Percentiles rank a stretch among this genome's conserved stretches.
Evolutionary conservation across 1,140 invertebrate genomes (phyloP).

Genomic region (Druon quercuslanigerum): DNA sequence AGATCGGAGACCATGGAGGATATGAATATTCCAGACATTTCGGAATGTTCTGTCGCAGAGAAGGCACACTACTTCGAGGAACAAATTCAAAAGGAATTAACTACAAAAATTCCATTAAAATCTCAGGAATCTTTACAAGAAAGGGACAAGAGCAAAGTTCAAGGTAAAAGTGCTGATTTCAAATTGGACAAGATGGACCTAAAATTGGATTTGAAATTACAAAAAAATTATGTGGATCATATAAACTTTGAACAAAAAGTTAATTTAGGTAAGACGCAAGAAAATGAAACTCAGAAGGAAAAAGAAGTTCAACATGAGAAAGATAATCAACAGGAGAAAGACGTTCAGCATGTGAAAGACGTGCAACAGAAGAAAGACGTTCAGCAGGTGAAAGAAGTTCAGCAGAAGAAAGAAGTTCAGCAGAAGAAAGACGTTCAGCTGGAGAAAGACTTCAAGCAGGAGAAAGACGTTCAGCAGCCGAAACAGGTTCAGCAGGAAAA

Average conservation of each 20-base stretch:
- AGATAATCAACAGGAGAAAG: conserved; percentile 30
- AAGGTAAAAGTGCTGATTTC: background rate
- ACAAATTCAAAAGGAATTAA: conserved; percentile 71
- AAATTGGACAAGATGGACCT: background rate
- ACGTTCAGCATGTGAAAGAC: conserved; percentile 36
- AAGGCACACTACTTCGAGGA: conserved; percentile 75
- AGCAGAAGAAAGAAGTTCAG: conserved; percentile 37
- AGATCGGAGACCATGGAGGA: conserved; percentile 66
- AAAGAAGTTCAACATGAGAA: background rate
- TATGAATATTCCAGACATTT: conserved; percentile 69
- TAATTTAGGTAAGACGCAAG: background rate
- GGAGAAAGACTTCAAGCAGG: conserved; percentile 37
- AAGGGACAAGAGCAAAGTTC: background rate
- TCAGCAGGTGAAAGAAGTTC: conserved; percentile 27
- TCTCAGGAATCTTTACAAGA: conserved; percentile 39
- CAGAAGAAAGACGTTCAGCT: conserved; percentile 13
- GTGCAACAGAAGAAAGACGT: conserved; percentile 37
- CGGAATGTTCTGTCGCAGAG: conserved; percentile 73
- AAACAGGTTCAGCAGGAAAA: conserved; percentile 38
- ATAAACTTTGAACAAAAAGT: background rate
- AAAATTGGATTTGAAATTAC: background rate
- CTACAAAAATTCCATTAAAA: conserved; percentile 43
- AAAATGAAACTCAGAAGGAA: background rate
- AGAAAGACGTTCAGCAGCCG: conserved; percentile 13
- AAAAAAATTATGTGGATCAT: too few species aligned